Base-by-base conservation (phyloP, 2,888 invertebrate genomes). In the Keiferia lycopersicella region DNA sequence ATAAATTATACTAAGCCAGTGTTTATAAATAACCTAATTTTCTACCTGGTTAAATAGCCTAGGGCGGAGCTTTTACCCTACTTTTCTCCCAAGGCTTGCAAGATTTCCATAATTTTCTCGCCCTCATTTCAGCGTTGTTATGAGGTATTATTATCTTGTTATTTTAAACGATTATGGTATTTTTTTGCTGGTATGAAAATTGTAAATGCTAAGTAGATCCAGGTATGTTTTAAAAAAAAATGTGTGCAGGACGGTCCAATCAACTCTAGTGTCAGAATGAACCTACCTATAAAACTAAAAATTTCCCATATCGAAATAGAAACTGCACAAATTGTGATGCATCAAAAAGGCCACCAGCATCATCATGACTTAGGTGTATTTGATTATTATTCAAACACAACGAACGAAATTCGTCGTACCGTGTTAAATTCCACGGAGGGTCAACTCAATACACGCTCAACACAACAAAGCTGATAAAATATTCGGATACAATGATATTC, bases 51-150 rank as follows among this genome's bases (percentile, higher is more conserved):
- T n/a, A 50, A 60, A 38, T 50, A 61, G 18, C 48, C 61, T 14
- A 60, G 56, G n/a, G 30, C 16, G 34, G 12, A 60, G 26, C 26
- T 61, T 61, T 61, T 61, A 61, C 16, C 61, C 61, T 61, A 48
- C 41, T 61, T 61, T 39, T 48, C 61, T 14, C 30, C n/a, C 26
- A 50, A 61, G 34, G 45, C 34, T 14, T 61, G 1, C 45, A 45
- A 34, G 50, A 30, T 60, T 58, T 38, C 39, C 14, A 58, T 18
- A 20, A 12, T 58, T 39, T 58, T 39, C 39, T 20, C 58, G 58
- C 58, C 39, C 11, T 58, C 16, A 2, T 57, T 18, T 26, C 38
- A 20, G 30, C 2, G 26, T 30, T 3, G 20, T 39, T 20, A 58
- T 58, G 30, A 14, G 26, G n/a, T 3, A 14, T 39, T 20, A 58